Conservation (phyloP, 2,888 invertebrate genomes). For the Polyommatus icarus region DNA sequence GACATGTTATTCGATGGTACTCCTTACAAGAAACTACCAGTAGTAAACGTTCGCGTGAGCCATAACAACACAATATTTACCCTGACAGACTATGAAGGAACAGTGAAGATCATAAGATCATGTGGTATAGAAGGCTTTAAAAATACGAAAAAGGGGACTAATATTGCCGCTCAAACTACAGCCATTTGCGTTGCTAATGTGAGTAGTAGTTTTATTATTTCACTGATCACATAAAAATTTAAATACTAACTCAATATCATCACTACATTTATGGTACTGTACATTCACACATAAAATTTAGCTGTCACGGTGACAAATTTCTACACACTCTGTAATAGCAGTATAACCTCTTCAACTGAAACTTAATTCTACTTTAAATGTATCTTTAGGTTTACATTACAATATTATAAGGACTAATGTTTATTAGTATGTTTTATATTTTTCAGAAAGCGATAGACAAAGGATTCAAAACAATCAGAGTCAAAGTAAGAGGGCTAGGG, state of each 20-base stretch:
- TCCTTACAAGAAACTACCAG: constrained; percentile 88
- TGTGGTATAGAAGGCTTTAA: constrained; percentile 97
- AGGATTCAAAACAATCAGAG: constrained; percentile 88
- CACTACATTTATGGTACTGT: too few relatives aligned
- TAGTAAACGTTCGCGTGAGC: constrained; percentile 90
- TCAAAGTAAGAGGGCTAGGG: constrained; percentile 90
- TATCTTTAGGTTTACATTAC: too few relatives aligned
- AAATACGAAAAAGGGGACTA: constrained; percentile 96
- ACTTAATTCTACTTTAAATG: too few relatives aligned
- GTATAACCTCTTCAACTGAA: too few relatives aligned
- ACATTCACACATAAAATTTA: too few relatives aligned
- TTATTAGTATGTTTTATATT: neutral
- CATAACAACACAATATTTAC: constrained; percentile 94
- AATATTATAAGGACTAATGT: too few relatives aligned
- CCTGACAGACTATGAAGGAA: constrained; percentile 86
- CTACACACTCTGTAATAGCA: too few relatives aligned
- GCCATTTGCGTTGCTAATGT: constrained; percentile 90
- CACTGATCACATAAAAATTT: too few relatives aligned
- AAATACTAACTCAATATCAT: too few relatives aligned
- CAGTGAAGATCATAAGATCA: constrained; percentile 82
- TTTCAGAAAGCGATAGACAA: constrained; percentile 85
- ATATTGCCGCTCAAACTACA: constrained; percentile 97
- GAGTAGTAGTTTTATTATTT: constrained; percentile 52
- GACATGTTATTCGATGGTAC: constrained; percentile 86
- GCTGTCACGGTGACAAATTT: too few relatives aligned